A percentile compares a stretch with the other conserved stretches of the same genome.
Conservation (phyloP, 2,797 vertebrate genomes). For the Bradypodion ventrale region DNA sequence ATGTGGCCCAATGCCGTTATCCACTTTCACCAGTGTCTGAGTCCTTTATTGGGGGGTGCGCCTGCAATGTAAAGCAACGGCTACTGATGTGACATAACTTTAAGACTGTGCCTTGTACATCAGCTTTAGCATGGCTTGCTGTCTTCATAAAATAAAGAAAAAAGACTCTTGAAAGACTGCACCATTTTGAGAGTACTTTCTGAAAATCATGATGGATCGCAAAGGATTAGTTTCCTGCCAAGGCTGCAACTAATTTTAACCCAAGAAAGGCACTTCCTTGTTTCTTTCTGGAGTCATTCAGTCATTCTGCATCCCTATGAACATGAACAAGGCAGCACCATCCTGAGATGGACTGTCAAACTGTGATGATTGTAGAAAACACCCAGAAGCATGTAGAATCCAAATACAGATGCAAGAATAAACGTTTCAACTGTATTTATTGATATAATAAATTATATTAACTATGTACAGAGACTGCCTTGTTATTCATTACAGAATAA, state of each 20-base stretch:
- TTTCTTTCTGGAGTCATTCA: not conserved
- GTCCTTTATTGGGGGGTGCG: no score
- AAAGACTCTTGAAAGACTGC: not conserved
- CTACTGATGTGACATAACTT: slow-evolving; percentile 32
- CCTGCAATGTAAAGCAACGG: slow-evolving; percentile 18
- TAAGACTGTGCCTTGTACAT: slow-evolving; percentile 38
- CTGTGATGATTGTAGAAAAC: no score
- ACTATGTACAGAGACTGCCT: no score
- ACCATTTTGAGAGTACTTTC: slow-evolving; percentile 9
- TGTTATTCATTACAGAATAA: no score
- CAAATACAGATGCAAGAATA: no score
- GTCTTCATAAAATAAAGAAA: slow-evolving; percentile 45
- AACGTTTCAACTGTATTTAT: no score
- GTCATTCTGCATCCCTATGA: not conserved
- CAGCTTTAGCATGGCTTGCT: slow-evolving; percentile 26
- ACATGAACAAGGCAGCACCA: not conserved
- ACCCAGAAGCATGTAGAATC: no score
- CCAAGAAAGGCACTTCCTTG: not conserved
- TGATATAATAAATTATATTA: no score
- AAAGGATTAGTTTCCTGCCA: not conserved
- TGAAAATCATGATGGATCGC: slow-evolving; percentile 18
- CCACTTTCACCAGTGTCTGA: no score
- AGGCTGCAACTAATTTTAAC: slow-evolving; percentile 1
- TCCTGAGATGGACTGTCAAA: not conserved
- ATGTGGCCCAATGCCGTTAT: no score